Percentiles rank a stretch among this genome's conserved stretches.
These are phyloP conservation scores for Micromussa lordhowensis DNA, from an alignment of 92 coral and sea anemone genomes.

Conservation along the genomic window DNA sequence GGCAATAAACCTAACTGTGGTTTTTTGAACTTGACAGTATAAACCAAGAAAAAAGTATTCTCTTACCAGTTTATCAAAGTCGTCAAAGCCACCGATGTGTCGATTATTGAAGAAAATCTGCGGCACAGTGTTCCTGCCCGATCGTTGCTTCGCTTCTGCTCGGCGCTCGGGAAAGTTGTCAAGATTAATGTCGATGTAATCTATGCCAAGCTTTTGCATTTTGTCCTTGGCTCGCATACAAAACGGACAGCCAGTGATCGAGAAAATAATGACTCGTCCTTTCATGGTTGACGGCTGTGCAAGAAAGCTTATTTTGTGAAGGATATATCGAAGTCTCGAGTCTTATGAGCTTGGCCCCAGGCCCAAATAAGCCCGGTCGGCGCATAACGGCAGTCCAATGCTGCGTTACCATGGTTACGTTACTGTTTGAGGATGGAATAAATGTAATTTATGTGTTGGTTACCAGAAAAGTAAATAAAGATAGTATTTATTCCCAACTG, in stretches of 20 bases:
- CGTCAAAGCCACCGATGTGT: slow-evolving; percentile 92
- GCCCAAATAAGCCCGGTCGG: neutral
- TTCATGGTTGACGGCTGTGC: slow-evolving; percentile 61
- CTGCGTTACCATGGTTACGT: neutral
- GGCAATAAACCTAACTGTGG: neutral
- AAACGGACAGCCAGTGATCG: slow-evolving; percentile 97
- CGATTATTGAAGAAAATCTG: slow-evolving; percentile 93
- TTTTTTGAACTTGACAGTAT: neutral
- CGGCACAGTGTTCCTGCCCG: slow-evolving; percentile 93
- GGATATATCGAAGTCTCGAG: neutral
- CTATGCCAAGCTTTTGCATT: slow-evolving; percentile 72
- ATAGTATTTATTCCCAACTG: too few species aligned
- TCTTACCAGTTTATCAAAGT: slow-evolving; percentile 89
- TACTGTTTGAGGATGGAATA: too few species aligned
- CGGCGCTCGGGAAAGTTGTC: slow-evolving; percentile 81
- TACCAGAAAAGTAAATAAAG: too few species aligned
- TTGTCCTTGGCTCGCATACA: slow-evolving; percentile 92
- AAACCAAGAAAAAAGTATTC: neutral
- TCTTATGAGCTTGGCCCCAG: neutral
- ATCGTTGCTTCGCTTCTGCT: slow-evolving; percentile 79
- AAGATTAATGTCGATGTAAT: slow-evolving; percentile 84
- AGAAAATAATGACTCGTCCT: slow-evolving; percentile 81
- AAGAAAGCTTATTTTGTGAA: neutral
- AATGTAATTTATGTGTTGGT: too few species aligned
- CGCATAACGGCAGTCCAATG: neutral